Conservation (phyloP, 2,113 vertebrate species). For the Symphodus melops region DNA sequence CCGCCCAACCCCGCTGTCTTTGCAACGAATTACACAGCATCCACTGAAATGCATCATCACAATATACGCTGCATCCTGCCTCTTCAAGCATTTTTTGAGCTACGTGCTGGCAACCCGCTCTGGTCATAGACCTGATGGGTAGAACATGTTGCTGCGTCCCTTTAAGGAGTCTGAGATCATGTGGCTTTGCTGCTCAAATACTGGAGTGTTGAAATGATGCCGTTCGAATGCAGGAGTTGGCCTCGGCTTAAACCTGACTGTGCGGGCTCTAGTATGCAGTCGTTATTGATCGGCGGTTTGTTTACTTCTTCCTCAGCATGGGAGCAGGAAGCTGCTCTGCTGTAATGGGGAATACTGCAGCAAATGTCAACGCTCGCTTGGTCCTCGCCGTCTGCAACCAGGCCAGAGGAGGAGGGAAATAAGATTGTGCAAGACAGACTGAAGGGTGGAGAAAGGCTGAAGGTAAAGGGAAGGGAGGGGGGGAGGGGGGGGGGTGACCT, state of each 20-base stretch:
- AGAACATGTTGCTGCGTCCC: neutral
- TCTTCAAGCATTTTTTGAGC: neutral
- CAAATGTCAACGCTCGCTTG: constrained; percentile 64
- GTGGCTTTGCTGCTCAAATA: neutral
- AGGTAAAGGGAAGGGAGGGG: no score
- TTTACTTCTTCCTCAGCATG: constrained; percentile 53
- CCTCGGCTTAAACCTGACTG: constrained; percentile 22
- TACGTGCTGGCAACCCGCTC: neutral
- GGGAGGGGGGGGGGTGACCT: constrained; percentile 22
- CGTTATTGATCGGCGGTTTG: constrained; percentile 53
- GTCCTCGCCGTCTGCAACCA: constrained; percentile 38
- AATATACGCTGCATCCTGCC: neutral
- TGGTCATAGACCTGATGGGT: neutral
- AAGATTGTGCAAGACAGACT: neutral
- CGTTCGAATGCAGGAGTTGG: constrained; percentile 11
- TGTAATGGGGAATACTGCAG: constrained; percentile 60
- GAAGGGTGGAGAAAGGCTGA: neutral
- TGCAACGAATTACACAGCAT: constrained; percentile 40
- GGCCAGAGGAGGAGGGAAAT: constrained; percentile 6
- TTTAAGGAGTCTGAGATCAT: neutral
- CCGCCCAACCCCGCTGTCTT: constrained; percentile 39
- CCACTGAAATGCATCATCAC: constrained; percentile 9
- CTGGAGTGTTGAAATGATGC: constrained; percentile 8
- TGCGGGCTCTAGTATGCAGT: neutral
- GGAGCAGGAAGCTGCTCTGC: constrained; percentile 34